Conservation (phyloP, 2,797 vertebrate genomes). For the Pagetopsis macropterus region DNA sequence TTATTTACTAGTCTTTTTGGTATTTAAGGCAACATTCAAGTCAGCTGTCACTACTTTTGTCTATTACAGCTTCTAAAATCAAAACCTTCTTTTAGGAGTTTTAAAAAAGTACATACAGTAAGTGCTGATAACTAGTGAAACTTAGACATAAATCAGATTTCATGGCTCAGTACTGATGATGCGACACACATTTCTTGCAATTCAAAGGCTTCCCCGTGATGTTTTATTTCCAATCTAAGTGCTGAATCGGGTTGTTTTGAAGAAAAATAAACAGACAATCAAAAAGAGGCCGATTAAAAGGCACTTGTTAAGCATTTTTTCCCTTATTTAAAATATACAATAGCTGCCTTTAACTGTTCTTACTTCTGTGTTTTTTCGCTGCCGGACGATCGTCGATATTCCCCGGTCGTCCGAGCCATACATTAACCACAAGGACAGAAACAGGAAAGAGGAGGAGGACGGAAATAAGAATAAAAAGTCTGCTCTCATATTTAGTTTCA, state of each 20-base stretch:
- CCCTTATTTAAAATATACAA: slow-evolving; percentile 53
- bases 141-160: neutral
- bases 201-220: neutral
- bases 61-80: neutral
- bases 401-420: slow-evolving; percentile 17
- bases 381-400: slow-evolving; percentile 13
- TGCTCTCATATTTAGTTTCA: neutral
- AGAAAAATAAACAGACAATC: slow-evolving; percentile 23
- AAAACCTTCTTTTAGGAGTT: too few species aligned
- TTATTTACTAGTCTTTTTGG: slow-evolving; percentile 6
- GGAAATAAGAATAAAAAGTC: slow-evolving; percentile 18
- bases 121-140: slow-evolving; percentile 20
- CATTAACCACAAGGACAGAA: slow-evolving; percentile 43
- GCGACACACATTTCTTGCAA: slow-evolving; percentile 1
- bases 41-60: neutral
- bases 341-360: slow-evolving; percentile 69
- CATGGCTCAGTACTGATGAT: slow-evolving; percentile 45
- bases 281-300: slow-evolving; percentile 36
- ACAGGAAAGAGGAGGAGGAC: slow-evolving; percentile 37
- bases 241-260: slow-evolving; percentile 21
- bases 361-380: slow-evolving; percentile 56
- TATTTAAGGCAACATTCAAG: slow-evolving; percentile 24
- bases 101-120: neutral
- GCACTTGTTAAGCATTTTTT: slow-evolving; percentile 19
- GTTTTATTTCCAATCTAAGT: slow-evolving; percentile 24